Evolutionary conservation across 2,888 invertebrate genomes (phyloP).

Genomic region (Sinhomidia bicolor): DNA sequence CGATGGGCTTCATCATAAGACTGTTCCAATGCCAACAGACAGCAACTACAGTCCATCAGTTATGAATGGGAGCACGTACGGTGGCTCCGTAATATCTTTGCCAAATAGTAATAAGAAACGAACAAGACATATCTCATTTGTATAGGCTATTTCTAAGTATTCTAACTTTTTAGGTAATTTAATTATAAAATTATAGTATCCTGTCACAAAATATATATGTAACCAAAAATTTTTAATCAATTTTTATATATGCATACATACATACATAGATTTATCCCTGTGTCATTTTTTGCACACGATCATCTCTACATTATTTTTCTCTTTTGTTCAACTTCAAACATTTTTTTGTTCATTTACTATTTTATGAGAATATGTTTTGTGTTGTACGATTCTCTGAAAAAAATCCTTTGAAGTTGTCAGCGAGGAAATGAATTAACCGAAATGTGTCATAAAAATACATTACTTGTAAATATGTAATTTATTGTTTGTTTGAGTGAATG

Average conservation of each 20-base stretch:
- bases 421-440: slow-evolving; percentile 1
- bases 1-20: slow-evolving; percentile 78
- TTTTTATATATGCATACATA: no score
- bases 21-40: slow-evolving; percentile 79
- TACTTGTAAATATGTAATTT: slow-evolving; percentile 49
- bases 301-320: neutral
- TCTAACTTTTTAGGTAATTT: neutral
- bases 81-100: slow-evolving; percentile 79
- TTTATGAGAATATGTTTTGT: neutral
- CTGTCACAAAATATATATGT: slow-evolving; percentile 7
- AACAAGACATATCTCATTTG: slow-evolving; percentile 80
- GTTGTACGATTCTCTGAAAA: neutral
- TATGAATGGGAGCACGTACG: slow-evolving; percentile 79
- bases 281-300: slow-evolving; percentile 1
- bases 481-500: slow-evolving; percentile 9
- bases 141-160: slow-evolving; percentile 61
- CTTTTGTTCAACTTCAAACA: slow-evolving; percentile 34
- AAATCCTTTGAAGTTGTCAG: neutral
- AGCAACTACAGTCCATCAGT: slow-evolving; percentile 80
- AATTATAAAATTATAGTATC: no score
- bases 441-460: slow-evolving; percentile 38
- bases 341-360: slow-evolving; percentile 47
- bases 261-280: no score
- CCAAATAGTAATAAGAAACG: slow-evolving; percentile 80
- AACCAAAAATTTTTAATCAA: slow-evolving; percentile 46